Base-by-base conservation (phyloP, 2,888 invertebrate genomes). In the Tromatobia lineatoria region DNA sequence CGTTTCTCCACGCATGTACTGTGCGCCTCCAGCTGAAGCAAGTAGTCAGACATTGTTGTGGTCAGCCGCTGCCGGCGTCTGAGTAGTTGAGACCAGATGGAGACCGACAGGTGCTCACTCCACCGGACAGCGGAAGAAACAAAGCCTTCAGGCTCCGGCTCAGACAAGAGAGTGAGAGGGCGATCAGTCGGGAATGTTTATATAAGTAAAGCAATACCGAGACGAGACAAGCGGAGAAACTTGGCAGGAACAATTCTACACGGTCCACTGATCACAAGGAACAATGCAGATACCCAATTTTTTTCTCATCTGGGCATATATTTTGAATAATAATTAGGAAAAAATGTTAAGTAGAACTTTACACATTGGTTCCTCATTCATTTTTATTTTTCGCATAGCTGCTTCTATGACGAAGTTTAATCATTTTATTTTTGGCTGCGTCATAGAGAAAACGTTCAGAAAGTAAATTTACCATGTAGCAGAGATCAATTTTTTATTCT, bases 1-100 rank as follows among this genome's bases (percentile, higher is more conserved):
- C 80, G 64, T 76, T 45, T 45, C 47, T 76, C 52, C 13, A n/a
- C 54, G 25, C 67, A 34, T 69, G n/a, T 54, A 71, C 47, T 18
- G 38, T 45, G 20, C 64, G 38, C 61, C 59, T 66, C 75, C 47
- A 59, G 29, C 52, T 73, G 34, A 38, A 23, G 52, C 88, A 91
- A 38, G 92, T 92, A 85, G 92, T 90, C 86, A 90, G 89, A 89
- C 89, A 87, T 88, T 89, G 91, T 88, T 91, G 90, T 80, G 92
- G 92, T 90, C 93, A 91, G 91, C 89, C 91, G 71, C 88, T 83
- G 81, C 66, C 34, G 87, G 86, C 85, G 88, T 88, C 88, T 88
- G 89, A 90, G 89, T 90, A 91, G 91, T 90, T 87, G 85, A 86
- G 77, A 82, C 87, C 83, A 86, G 87, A 90, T 90, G 80, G 82